These are phyloP conservation scores for Gari tellinella DNA, from an alignment of 2,888 invertebrate genomes.

Conservation along the genomic window DNA sequence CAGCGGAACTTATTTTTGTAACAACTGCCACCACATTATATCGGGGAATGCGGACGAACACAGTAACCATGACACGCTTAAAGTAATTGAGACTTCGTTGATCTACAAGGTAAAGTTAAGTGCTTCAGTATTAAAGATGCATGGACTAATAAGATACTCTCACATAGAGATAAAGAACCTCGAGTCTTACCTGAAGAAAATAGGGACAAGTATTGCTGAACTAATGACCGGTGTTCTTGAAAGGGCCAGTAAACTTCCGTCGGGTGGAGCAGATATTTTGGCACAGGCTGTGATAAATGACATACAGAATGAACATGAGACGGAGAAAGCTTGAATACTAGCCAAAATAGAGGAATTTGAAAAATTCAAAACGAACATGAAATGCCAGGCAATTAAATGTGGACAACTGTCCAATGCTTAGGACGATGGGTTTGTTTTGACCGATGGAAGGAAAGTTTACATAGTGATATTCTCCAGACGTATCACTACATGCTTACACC, in stretches of 20 bases:
- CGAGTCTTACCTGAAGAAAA: slow-evolving; percentile 45
- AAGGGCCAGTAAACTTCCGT: slow-evolving; percentile 31
- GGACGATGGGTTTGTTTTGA: slow-evolving; percentile 30
- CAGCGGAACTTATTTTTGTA: too few species aligned
- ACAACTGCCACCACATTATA: too few species aligned
- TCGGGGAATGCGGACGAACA: not conserved
- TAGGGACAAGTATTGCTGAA: slow-evolving; percentile 35
- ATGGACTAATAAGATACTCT: slow-evolving; percentile 41
- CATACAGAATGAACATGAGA: slow-evolving; percentile 41
- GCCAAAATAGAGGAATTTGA: slow-evolving; percentile 51
- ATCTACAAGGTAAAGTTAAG: slow-evolving; percentile 20
- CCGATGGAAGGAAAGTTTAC: slow-evolving; percentile 18
- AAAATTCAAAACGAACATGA: slow-evolving; percentile 30
- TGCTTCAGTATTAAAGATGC: slow-evolving; percentile 19
- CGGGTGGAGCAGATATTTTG: slow-evolving; percentile 23
- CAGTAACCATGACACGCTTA: slow-evolving; percentile 19
- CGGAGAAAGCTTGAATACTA: slow-evolving; percentile 37
- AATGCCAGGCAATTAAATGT: slow-evolving; percentile 24
- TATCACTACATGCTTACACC: slow-evolving; percentile 43
- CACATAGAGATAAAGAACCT: slow-evolving; percentile 44
- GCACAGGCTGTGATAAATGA: slow-evolving; percentile 33
- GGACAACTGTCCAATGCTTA: slow-evolving; percentile 29
- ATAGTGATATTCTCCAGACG: slow-evolving; percentile 22
- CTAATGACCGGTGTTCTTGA: slow-evolving; percentile 36
- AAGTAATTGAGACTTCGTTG: slow-evolving; percentile 21